Base-by-base conservation (phyloP, 2,888 invertebrate genomes). In the Electrophaes corylata region DNA sequence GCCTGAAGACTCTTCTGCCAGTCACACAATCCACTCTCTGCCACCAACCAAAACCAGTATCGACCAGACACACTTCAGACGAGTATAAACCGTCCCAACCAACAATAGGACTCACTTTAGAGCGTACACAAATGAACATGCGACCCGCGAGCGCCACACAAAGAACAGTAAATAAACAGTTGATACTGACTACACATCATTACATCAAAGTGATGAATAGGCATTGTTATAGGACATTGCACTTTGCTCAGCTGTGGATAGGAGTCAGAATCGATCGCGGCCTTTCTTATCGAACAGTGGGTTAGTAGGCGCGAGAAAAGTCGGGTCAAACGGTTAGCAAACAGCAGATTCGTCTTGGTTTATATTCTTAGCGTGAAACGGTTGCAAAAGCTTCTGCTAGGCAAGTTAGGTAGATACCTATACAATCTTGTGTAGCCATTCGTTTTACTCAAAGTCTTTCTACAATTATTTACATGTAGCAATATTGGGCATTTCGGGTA, bases 101-200 rank as follows among this genome's bases (percentile, higher is more conserved):
- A 10, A 35, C 4, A 60, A 72, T 79, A 81, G 62, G 74, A 71
- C 60, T 60, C 60, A 65, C 59, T 78, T 77, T 76, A 35, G 64
- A 49, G 55, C 45, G 63, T 55, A 54, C 49, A 23, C 62, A 60
- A 60, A 62, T 49, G 51, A 56, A 76, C 76, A 75, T 86, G 75
- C 70, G 76, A 71, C 76, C 59, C 57, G 66, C 64, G 60, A 71
- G 60, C 64, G 62, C 64, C 70, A 69, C 74, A 72, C 70, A 70
- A 66, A 72, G 63, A 75, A 75, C 82, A 81, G 85, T 88, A 89
- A 89, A 90, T 88, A 89, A 91, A 91, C 88, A 89, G 86, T 88
- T 84, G 88, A 89, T 88, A 88, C 83, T 78, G 79, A 84, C 87
- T 85, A 86, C 84, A 87, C 87, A 86, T 88, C 83, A 87, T 88